A percentile compares a stretch with the other conserved stretches of the same genome.
phyloP scores from a whole-genome alignment of 1,140 invertebrate species.

The Campodea augens region DNA sequence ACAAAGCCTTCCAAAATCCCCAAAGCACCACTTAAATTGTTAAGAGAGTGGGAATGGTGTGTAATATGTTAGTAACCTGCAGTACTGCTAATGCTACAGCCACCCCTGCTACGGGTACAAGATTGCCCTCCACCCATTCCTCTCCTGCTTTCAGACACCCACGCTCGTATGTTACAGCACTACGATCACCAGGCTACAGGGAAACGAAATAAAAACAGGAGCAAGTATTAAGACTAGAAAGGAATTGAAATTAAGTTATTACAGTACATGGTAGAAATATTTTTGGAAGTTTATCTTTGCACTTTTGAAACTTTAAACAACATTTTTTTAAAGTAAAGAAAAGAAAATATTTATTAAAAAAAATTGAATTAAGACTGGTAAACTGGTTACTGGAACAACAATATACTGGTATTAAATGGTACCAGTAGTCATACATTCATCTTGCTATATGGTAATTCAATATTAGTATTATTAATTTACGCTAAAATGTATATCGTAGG shows the following conservation, averaged over 20 bases:
- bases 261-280: not conserved
- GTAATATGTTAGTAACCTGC: too few species aligned
- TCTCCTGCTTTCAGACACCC: constrained; percentile 83
- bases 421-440: too few species aligned
- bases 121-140: constrained; percentile 82
- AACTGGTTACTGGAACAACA: too few species aligned
- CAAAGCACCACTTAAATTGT: too few species aligned
- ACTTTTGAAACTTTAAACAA: not conserved
- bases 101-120: constrained; percentile 65
- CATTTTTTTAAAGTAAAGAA: not conserved
- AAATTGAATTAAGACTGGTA: too few species aligned
- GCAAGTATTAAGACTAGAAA: constrained; percentile 3
- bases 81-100: constrained; percentile 60
- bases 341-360: not conserved
- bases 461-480: too few species aligned
- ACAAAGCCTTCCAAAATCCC: too few species aligned
- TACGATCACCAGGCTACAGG: constrained; percentile 49
- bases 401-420: too few species aligned
- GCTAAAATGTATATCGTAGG: too few species aligned
- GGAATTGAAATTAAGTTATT: constrained; percentile 6
- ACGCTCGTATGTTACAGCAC: constrained; percentile 71
- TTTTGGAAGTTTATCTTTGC: not conserved
- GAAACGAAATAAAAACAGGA: too few species aligned
- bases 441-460: too few species aligned
- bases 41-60: too few species aligned